These are phyloP conservation scores for Callospermophilus lateralis DNA, from an alignment of 2,113 vertebrate species.

Conservation along the genomic window DNA sequence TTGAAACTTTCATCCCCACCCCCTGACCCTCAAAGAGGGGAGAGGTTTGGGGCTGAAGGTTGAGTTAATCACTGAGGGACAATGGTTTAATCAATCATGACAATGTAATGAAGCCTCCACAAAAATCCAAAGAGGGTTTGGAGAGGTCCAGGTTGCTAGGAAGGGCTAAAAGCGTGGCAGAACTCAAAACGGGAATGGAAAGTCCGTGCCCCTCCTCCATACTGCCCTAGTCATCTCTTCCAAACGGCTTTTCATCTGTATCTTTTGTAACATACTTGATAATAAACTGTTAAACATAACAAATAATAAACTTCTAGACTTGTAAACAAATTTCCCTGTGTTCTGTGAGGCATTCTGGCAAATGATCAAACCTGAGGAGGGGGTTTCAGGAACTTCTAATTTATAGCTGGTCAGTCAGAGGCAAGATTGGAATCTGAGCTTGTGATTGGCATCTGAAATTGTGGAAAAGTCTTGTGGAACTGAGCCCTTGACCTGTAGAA, in stretches of 20 bases:
- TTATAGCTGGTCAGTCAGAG: not conserved
- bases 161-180: not conserved
- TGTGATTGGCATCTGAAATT: not conserved
- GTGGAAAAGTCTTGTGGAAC: not conserved
- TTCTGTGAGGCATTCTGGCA: not conserved
- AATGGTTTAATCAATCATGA: not conserved
- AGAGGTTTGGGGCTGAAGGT: not conserved
- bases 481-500: not conserved
- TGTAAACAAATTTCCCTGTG: not conserved
- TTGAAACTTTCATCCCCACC: not conserved
- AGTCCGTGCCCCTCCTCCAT: fast-evolving
- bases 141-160: not conserved
- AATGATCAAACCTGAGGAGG: not conserved
- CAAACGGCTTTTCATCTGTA: not conserved
- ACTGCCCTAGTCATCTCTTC: not conserved
- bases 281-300: not conserved
- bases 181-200: not conserved
- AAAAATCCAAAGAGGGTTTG: not conserved
- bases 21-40: not conserved
- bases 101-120: not conserved
- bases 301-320: not conserved
- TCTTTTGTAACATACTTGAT: not conserved
- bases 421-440: not conserved
- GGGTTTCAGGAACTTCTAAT: not conserved
- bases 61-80: not conserved